phyloP scores from a whole-genome alignment of 2,888 invertebrate species.

The Apotomis betuletana region DNA sequence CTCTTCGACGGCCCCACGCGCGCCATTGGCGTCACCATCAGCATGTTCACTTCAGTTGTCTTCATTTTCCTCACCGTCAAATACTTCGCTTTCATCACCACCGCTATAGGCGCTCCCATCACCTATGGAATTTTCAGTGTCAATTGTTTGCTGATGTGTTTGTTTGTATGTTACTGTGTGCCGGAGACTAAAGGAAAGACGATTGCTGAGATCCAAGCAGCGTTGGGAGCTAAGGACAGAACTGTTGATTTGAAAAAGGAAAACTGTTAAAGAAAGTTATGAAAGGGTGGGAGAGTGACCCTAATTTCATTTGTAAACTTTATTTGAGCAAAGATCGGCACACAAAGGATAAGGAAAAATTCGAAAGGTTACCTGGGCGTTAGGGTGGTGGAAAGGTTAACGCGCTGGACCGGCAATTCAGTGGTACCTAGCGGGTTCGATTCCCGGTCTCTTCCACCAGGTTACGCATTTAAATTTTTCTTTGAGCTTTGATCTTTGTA shows the following conservation, averaged over 20 bases:
- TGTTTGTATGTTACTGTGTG: conserved; percentile 43
- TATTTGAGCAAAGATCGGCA: too few species aligned
- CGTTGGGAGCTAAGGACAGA: conserved; percentile 40
- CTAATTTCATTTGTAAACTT: background rate
- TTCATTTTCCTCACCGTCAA: conserved; percentile 45
- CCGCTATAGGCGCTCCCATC: conserved; percentile 42
- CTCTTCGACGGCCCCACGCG: conserved; percentile 49
- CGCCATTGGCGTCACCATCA: conserved; percentile 43
- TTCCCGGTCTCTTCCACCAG: too few species aligned
- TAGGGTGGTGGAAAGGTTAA: too few species aligned
- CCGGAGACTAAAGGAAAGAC: conserved; percentile 49
- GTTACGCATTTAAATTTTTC: too few species aligned
- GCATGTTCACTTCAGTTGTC: conserved; percentile 24
- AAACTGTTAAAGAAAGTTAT: background rate
- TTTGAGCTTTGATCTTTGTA: too few species aligned
- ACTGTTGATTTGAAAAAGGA: background rate
- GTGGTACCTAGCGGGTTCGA: too few species aligned
- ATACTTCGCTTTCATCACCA: conserved; percentile 44
- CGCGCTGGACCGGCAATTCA: too few species aligned
- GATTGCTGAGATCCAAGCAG: conserved; percentile 46
- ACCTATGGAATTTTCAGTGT: conserved; percentile 48
- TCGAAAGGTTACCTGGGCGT: too few species aligned
- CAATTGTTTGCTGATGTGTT: conserved; percentile 37
- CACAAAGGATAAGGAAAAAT: too few species aligned
- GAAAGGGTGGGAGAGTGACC: background rate